These are phyloP conservation scores for Otocyon megalotis DNA, from an alignment of 2,113 vertebrate genomes.

Conservation along the genomic window DNA sequence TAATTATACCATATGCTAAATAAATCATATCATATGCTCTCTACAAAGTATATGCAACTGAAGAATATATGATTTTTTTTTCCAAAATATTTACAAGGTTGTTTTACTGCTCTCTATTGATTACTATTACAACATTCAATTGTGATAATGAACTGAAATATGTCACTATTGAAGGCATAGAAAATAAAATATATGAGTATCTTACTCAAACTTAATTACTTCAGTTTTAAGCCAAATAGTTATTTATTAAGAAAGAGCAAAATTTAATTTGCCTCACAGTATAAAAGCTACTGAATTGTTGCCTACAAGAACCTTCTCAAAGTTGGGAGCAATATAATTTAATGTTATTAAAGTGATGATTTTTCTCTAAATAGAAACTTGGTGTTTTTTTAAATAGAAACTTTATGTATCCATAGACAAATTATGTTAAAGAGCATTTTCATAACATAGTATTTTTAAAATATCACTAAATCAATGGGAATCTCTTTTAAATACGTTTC, in stretches of 20 bases:
- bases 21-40: conserved; percentile 31
- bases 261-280: conserved; percentile 43
- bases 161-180: neutral
- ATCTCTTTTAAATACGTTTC: conserved; percentile 61
- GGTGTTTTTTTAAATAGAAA: conserved; percentile 8
- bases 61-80: conserved; percentile 10
- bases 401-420: conserved; percentile 22
- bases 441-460: conserved; percentile 1
- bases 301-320: neutral
- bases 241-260: conserved; percentile 24
- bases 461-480: conserved; percentile 32
- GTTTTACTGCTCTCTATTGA: neutral
- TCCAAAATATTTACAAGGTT: conserved; percentile 51
- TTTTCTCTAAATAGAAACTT: conserved; percentile 26
- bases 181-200: neutral
- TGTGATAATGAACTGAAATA: conserved; percentile 50
- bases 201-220: neutral
- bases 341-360: conserved; percentile 1
- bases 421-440: neutral
- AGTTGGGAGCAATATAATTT: neutral
- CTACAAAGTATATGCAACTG: conserved; percentile 19
- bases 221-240: conserved; percentile 16
- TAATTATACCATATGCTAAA: conserved; percentile 37
- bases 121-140: conserved; percentile 21
- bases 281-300: conserved; percentile 4